These are phyloP conservation scores for Siphlonurus alternatus DNA, from an alignment of 2,888 invertebrate species.

Conservation along the genomic window DNA sequence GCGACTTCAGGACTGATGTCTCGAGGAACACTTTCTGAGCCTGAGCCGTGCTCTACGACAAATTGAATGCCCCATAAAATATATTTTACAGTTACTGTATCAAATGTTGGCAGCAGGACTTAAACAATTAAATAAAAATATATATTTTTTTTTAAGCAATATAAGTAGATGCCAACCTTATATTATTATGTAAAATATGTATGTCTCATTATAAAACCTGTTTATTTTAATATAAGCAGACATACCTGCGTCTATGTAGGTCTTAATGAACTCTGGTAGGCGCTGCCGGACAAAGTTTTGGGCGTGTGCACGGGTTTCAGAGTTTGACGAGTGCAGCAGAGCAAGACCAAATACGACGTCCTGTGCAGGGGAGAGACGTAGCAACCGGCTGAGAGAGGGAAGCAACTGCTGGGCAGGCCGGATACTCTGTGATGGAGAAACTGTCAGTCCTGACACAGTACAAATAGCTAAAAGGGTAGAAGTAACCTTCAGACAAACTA, in stretches of 20 bases:
- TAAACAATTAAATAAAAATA: too few species aligned
- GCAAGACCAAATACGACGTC: conserved; percentile 83
- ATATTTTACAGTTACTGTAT: too few species aligned
- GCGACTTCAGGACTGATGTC: conserved; percentile 81
- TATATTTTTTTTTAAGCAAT: too few species aligned
- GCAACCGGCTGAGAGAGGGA: conserved; percentile 65
- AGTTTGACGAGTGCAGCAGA: conserved; percentile 59
- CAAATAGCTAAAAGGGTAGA: too few species aligned
- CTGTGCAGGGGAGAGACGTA: conserved; percentile 73
- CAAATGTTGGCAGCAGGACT: too few species aligned
- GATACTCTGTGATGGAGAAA: conserved; percentile 57
- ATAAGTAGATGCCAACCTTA: too few species aligned
- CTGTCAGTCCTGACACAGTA: too few species aligned
- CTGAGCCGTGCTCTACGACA: not conserved
- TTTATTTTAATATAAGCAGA: too few species aligned
- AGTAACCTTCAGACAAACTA: too few species aligned
- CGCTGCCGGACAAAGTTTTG: conserved; percentile 63
- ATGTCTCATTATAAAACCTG: too few species aligned
- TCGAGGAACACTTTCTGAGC: conserved; percentile 27
- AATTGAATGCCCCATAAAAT: too few species aligned
- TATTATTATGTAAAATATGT: too few species aligned
- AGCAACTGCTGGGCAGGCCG: conserved; percentile 66
- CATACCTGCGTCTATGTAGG: conserved; percentile 66
- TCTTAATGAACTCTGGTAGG: conserved; percentile 68
- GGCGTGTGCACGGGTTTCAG: conserved; percentile 56